A percentile compares a stretch with the other conserved stretches of the same genome.
Conservation (phyloP, 2,113 vertebrate genomes). For the Diglossa brunneiventris region DNA sequence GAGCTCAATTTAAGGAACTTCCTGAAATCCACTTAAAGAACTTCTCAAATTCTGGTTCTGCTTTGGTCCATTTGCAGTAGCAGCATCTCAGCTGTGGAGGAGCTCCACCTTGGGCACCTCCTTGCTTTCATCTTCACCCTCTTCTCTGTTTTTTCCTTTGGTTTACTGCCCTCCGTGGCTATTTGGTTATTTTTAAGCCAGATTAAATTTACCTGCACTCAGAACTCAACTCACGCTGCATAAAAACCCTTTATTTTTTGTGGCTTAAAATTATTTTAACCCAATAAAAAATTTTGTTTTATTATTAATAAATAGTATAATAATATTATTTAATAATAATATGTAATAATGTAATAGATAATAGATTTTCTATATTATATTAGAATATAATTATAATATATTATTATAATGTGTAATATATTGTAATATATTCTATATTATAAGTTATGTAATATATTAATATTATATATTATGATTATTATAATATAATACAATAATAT, state of each 20-base stretch:
- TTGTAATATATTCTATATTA: too few relatives aligned
- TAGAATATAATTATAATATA: too few relatives aligned
- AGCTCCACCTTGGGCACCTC: not conserved
- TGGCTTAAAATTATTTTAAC: too few relatives aligned
- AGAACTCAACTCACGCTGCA: accelerated
- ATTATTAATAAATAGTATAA: too few relatives aligned
- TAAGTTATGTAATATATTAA: too few relatives aligned
- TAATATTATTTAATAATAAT: too few relatives aligned
- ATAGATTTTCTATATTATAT: too few relatives aligned
- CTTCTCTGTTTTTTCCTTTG: not conserved
- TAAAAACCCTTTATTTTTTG: not conserved
- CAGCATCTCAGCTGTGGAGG: not conserved
- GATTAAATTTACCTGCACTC: not conserved
- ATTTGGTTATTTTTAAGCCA: not conserved
- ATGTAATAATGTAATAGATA: too few relatives aligned
- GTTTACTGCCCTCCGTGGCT: not conserved
- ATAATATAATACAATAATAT: too few relatives aligned
- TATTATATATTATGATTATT: too few relatives aligned
- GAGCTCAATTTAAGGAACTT: accelerated
- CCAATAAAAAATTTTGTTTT: too few relatives aligned
- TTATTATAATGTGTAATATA: too few relatives aligned
- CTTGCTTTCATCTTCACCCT: not conserved
- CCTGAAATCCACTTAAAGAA: accelerated
- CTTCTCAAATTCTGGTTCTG: accelerated
- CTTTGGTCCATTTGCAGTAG: not conserved